Conservation (phyloP, 2,113 vertebrate genomes). For the Sigmodon hispidus region DNA sequence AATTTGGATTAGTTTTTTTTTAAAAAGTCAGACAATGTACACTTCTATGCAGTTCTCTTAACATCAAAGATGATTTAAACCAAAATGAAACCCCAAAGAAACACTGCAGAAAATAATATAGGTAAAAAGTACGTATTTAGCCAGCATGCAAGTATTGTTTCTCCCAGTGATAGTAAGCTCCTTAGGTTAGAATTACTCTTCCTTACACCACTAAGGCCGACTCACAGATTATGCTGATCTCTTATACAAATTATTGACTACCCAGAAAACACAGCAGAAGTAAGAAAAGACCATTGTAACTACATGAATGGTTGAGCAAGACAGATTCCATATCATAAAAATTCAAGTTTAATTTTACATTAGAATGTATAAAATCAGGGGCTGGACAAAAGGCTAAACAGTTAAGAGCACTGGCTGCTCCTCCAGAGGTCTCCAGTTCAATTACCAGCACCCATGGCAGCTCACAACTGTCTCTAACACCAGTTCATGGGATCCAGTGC, state of each 20-base stretch:
- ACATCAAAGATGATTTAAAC: slow-evolving; percentile 37
- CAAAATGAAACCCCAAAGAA: not conserved
- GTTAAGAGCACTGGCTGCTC: not conserved
- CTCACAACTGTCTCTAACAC: not conserved
- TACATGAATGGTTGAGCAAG: not conserved
- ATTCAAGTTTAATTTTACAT: not conserved
- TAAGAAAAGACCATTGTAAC: not conserved
- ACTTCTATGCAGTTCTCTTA: slow-evolving; percentile 10
- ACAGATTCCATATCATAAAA: slow-evolving; percentile 5
- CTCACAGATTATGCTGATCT: not conserved
- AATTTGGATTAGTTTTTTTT: not conserved
- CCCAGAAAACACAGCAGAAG: not conserved
- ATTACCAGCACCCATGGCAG: not conserved
- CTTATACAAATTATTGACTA: not conserved
- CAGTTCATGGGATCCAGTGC: not conserved
- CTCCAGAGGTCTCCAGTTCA: not conserved
- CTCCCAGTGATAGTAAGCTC: not conserved
- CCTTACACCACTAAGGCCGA: slow-evolving; percentile 20
- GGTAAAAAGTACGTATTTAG: not conserved
- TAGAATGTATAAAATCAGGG: slow-evolving; percentile 1
- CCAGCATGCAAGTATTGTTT: not conserved
- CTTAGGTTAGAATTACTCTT: not conserved
- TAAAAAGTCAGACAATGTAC: slow-evolving; percentile 8
- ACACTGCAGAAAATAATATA: slow-evolving; percentile 12
- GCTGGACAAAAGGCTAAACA: not conserved